Percentiles rank a stretch among this genome's conserved stretches.
Evolutionary conservation across 2,113 vertebrate species (phyloP).

Genomic region (Eublepharis macularius): DNA sequence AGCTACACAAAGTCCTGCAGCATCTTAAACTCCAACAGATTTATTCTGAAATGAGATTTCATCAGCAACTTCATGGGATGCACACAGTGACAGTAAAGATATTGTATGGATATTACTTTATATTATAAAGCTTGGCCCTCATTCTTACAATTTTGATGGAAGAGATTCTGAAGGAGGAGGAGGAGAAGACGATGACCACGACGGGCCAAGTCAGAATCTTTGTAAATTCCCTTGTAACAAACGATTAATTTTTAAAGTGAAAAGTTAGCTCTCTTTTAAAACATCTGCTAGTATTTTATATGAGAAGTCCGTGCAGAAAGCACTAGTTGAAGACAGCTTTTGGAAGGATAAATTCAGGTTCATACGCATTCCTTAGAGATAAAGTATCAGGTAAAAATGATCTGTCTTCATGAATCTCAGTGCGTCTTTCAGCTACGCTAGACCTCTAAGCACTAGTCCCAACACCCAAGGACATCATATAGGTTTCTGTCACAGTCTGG

Average conservation of each 20-base stretch:
- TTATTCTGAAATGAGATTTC: not conserved
- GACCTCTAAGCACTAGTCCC: not conserved
- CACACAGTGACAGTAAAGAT: not conserved
- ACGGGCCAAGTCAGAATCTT: not conserved
- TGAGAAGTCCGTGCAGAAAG: not conserved
- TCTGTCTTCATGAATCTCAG: not conserved
- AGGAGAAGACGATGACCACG: no score
- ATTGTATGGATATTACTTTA: not conserved
- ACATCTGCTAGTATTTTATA: not conserved
- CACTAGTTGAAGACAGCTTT: slow-evolving; percentile 7
- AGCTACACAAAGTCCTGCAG: not conserved
- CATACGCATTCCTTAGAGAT: slow-evolving; percentile 4
- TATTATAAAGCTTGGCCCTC: no score
- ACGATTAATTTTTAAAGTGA: not conserved
- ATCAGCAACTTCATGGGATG: not conserved
- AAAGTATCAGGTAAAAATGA: not conserved
- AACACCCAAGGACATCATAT: not conserved
- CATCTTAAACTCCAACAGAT: not conserved
- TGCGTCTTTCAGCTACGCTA: slow-evolving; percentile 14
- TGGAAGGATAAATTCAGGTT: not conserved
- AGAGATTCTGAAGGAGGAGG: no score
- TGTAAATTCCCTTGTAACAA: not conserved
- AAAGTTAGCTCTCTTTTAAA: not conserved
- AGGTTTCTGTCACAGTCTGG: not conserved
- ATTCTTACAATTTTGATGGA: no score